Evolutionary conservation across 2,888 invertebrate genomes (phyloP).

Genomic region (Ophion costatus): DNA sequence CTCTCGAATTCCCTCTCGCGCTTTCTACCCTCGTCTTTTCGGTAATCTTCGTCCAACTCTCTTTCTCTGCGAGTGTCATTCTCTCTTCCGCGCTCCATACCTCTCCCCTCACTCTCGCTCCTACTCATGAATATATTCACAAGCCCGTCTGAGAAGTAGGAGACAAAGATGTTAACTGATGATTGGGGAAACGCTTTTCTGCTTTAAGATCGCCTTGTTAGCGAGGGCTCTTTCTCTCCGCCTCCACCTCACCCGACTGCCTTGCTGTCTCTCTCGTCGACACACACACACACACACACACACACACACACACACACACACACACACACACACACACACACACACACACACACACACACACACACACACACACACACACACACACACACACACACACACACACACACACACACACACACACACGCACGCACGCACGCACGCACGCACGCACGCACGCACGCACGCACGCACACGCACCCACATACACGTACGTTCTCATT

Average conservation of each 20-base stretch:
- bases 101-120: conserved; percentile 25
- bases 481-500: not conserved
- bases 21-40: conserved; percentile 26
- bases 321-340: too few relatives aligned
- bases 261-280: conserved; percentile 32
- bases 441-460: too few relatives aligned
- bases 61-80: not conserved
- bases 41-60: conserved; percentile 16
- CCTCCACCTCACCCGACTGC: conserved; percentile 8
- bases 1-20: conserved; percentile 44
- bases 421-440: too few relatives aligned
- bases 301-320: too few relatives aligned
- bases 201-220: conserved; percentile 80
- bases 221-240: conserved; percentile 62
- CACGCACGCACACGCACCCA: too few relatives aligned
- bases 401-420: too few relatives aligned
- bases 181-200: conserved; percentile 80
- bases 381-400: too few relatives aligned
- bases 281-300: too few relatives aligned
- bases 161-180: conserved; percentile 81
- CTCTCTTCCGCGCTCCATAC: conserved; percentile 7
- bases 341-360: too few relatives aligned
- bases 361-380: too few relatives aligned
- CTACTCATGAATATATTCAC: conserved; percentile 81
- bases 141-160: conserved; percentile 76